Evolutionary conservation across 1,140 invertebrate species (phyloP).

Genomic region (Heliconius nattereri): DNA sequence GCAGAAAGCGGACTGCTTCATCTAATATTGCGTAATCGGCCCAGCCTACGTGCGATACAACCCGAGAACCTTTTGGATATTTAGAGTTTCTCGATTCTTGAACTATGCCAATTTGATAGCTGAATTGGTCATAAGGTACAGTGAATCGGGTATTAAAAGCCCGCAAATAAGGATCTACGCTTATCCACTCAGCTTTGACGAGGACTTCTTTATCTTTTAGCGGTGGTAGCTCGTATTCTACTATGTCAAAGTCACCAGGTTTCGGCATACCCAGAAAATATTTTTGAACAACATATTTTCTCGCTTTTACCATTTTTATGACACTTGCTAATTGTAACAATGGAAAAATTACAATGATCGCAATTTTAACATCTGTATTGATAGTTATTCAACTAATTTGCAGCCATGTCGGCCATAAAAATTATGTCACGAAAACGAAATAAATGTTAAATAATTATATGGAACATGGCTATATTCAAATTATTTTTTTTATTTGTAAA

Average conservation of each 20-base stretch:
- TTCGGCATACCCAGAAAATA: constrained; percentile 72
- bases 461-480: no score
- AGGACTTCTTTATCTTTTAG: constrained; percentile 71
- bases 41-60: constrained; percentile 84
- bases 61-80: constrained; percentile 81
- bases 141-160: constrained; percentile 40
- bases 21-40: constrained; percentile 67
- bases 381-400: neutral
- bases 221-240: constrained; percentile 67
- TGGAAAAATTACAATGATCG: neutral
- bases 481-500: no score
- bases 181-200: constrained; percentile 76
- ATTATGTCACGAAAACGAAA: neutral
- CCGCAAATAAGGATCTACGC: constrained; percentile 81
- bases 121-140: constrained; percentile 66
- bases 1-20: constrained; percentile 45
- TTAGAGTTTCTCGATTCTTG: constrained; percentile 56
- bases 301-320: constrained; percentile 46
- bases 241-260: constrained; percentile 67
- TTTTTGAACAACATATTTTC: constrained; percentile 69
- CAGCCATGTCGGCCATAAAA: neutral
- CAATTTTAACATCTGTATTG: neutral
- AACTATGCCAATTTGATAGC: constrained; percentile 66
- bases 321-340: neutral
- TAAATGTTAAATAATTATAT: no score